Percentiles rank a stretch among this genome's conserved stretches.
Evolutionary conservation across 2,797 vertebrate genomes (phyloP).

Genomic region (Rhynchonycteris naso): DNA sequence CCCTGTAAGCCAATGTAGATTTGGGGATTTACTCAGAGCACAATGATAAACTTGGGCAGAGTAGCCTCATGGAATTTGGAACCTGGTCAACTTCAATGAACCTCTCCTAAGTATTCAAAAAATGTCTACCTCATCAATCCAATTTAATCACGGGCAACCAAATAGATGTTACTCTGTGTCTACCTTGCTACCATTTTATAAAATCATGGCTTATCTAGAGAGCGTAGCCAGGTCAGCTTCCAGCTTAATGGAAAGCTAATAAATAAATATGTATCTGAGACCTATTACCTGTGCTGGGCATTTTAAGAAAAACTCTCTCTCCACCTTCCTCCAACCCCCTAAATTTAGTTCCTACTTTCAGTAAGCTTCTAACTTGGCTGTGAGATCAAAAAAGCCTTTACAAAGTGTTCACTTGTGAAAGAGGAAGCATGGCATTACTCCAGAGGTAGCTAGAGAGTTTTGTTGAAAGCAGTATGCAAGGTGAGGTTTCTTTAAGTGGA

Average conservation of each 20-base stretch:
- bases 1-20: neutral
- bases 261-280: neutral
- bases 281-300: neutral
- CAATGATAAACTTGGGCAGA: neutral
- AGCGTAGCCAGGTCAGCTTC: neutral
- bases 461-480: neutral
- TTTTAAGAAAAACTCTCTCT: neutral
- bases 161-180: neutral
- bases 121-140: neutral
- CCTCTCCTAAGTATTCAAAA: neutral
- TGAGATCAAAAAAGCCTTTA: neutral
- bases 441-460: neutral
- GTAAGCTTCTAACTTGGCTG: neutral
- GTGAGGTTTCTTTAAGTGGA: neutral
- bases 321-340: fast-evolving
- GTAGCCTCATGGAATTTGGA: neutral
- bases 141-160: neutral
- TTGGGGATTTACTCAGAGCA: neutral
- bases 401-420: neutral
- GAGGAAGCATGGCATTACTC: neutral
- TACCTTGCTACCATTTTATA: neutral
- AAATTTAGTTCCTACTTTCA: neutral
- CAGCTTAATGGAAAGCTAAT: neutral
- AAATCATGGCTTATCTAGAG: neutral
- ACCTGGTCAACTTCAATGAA: neutral